Evolutionary conservation across 2,113 vertebrate species (phyloP), one percentile per base, ranked within the genome.

Genomic region (Fregata magnificens): DNA sequence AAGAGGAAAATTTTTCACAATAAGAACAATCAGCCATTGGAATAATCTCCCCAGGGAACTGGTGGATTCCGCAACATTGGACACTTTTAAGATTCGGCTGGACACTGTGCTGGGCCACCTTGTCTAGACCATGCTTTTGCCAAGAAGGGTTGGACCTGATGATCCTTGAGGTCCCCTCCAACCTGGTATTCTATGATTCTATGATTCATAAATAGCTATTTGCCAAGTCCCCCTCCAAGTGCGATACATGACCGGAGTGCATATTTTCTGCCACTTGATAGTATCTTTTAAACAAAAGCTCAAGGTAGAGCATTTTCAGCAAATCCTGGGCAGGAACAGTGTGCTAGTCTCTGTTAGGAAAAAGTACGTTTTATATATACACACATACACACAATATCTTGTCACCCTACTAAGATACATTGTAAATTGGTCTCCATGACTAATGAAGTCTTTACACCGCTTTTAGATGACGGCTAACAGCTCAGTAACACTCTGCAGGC

Each of bases 401-500:
- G 28, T 69, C 47, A 47, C 11, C 12, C n/a, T 44, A 5, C 7
- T 20, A 79, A 67, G 13, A 50, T 4, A 38, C 1, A 8, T 3
- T 21, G 10, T 31, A 59, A 82, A 69, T 52, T 42, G 14, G 2
- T 67, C 20, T 26, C 18, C 12, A 10, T 11, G 9, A 55, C 17
- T 10, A 7, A 62, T 14, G 16, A 49, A 49, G 34, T 11, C 18
- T 52, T 89, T 50, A 34, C 3, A 38, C 0, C 0, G 2, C 20
- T 93, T 76, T 66, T 11, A 32, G 58, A 63, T 18, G 21, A 19
- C 5, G 2, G 9, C 16, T 77, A 73, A 55, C 20, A 34, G 16
- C 38, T 52, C 42, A 40, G 19, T 40, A 49, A 31, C 12, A 12
- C 13, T n/a, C 13, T 36, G 40, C 18, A 49, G 24, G 11, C 8